Base-by-base conservation (phyloP, 1,140 invertebrate species). In the Drosophila kanapiae region DNA sequence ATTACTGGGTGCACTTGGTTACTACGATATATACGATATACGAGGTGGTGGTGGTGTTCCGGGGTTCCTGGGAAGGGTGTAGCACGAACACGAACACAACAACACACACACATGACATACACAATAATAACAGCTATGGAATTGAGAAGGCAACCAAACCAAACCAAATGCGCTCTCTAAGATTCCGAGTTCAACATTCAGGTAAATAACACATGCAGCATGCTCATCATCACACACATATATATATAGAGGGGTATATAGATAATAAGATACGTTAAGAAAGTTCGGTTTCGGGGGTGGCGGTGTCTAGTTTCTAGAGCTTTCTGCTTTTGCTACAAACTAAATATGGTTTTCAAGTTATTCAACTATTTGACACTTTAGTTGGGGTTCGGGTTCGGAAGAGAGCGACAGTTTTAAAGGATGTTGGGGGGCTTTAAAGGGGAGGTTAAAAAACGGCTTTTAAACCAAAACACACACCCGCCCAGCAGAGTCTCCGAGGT, bases 1-100 rank as follows among this genome's bases (percentile, higher is more conserved):
- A 79, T 69, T 85, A 85, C 78, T 67, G 82, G 82, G 82, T 85
- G 82, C 82, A 85, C 72, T 85, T 81, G 60, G 57, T 80, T 83
- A 76, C 76, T 59, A 68, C 53, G 47, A 37, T 64, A 81, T 60
- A 74, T 45, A 45, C 54, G 47, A 38, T 62, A 76, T 74, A 51
- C 54, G 57, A 37, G 63, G 63, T 71, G 57, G 71, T 53, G 31
- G 10, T 37, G 67, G 42, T 78, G 60, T 51, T 37, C 9, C 11
- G 23, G 40, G 43, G 31, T 53, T 59, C 42, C 27, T 33, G n/a
- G 42, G 51, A 11, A 27, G 8, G 42, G 42, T 68, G 65, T 40
- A 49, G 47, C 51, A 58, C 51, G 27, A 71, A 58, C 68, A 69
- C 70, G 42, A 72, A 72, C 67, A 61, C 59, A 61, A 61, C 31